Base-by-base conservation (phyloP, 2,113 vertebrate species). In the Procavia capensis region DNA sequence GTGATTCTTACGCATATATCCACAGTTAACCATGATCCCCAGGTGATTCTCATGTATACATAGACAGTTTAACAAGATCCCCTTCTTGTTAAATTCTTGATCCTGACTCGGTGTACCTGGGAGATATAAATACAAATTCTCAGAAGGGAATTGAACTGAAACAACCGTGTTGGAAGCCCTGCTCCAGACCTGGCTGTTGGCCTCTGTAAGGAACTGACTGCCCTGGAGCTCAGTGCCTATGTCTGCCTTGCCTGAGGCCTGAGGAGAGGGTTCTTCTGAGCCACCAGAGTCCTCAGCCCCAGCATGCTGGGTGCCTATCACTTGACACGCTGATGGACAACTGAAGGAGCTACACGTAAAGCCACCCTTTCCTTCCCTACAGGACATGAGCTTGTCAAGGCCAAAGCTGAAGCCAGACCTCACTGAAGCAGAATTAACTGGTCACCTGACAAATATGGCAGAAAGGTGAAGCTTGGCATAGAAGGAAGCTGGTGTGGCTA, bases 191-290 rank as follows among this genome's bases (percentile, higher is more conserved):
- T 0, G 4, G 27, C 64, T 7, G 16, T 25, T 2, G 3, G 29
- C 22, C 0, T 11, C 9, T 3, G 20, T 47, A 4, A 9, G 34
- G n/a, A 0, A 36, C 27, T 25, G 29, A 22, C 19, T 17, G 3
- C 19, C 79, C 43, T 11, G 0, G 2, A 63, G 31, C 1, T 24
- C 43, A 6, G 57, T 16, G 5, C 2, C 9, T 29, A 3, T 39
- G 36, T 66, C 29, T 36, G 78, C 19, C 47, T 45, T 45, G n/a
- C 0, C 61, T 16, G 22, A 41, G 66, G 6, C 47, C 47, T 24
- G 7, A 9, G 25, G 0, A 39, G 17, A 36, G 11, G 43, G 78
- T n/a, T 43, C 80, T 3, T 9, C 47, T 8, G 31, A 20, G 4
- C 74, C 1, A 0, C 20, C 66, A 34, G 24, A n/a, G 2, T 7